Evolutionary conservation across 1,140 invertebrate species (phyloP), one percentile per base, ranked within the genome.

Genomic region (Cherax destructor): DNA sequence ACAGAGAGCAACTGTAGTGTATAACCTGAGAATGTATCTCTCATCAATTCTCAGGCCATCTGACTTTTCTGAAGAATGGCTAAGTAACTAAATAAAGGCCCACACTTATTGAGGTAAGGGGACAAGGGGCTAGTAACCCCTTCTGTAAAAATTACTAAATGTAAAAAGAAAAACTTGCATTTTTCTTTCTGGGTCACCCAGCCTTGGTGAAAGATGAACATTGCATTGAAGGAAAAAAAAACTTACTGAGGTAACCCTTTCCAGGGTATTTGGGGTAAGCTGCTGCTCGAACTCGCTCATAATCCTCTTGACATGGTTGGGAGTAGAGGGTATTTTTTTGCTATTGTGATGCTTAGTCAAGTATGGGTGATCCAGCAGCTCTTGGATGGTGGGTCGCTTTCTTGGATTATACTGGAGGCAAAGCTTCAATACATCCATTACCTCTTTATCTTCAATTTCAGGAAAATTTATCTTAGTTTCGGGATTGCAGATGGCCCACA

Each of bases 401-500:
- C 96, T 96, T 3, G 96, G 95, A 94, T 98, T 95, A 90, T 96
- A 95, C 78, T 95, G 95, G n/a, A 98, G 95, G 94, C 97, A 98
- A 91, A 95, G 95, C 92, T 95, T 95, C 88, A 97, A 95, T 59
- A 96, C 96, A 86, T 96, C 94, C 9, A 96, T 94, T 7, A 96
- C 94, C 92, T 95, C 93, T 50, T 94, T 87, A 65, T 96, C 93
- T 77, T 95, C 92, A 11, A 93, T 93, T 92, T 94, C 92, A 9
- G 97, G 96, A 95, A 97, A 99, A 30, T 96, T 95, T 91, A 99
- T 99, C 65, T 95, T 94, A 80, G 96, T 96, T 18, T 96, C 95
- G 13, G 97, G 96, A 95, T 97, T 96, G 4, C 96, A 96, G 85
- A 99, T 99, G 10, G 98, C 98, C 84, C 95, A 95, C 24, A 99